Evolutionary conservation across 2,888 invertebrate species (phyloP).

Genomic region (Anoplius nigerrimus): DNA sequence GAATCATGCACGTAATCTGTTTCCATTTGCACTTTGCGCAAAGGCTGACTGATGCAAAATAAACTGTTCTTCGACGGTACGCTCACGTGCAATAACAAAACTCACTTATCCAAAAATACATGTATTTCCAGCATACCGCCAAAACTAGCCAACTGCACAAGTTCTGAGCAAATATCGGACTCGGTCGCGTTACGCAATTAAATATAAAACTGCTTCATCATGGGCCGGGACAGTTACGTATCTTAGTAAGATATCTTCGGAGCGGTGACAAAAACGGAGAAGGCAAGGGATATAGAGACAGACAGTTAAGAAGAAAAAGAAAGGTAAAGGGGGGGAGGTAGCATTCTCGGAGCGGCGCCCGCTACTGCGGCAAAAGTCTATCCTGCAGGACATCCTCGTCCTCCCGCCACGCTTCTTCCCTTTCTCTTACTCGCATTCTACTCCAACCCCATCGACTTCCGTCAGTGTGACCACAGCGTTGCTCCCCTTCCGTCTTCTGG

Average conservation of each 20-base stretch:
- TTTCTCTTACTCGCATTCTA: slow-evolving; percentile 18
- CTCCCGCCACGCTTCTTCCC: neutral
- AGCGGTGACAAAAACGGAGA: slow-evolving; percentile 7
- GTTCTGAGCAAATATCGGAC: no score
- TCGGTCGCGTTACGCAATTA: no score
- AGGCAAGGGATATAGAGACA: no score
- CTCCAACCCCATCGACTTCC: slow-evolving; percentile 10
- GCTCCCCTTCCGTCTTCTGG: slow-evolving; percentile 18
- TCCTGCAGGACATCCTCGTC: slow-evolving; percentile 28
- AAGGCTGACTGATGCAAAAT: no score
- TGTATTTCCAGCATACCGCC: no score
- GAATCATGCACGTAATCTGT: no score
- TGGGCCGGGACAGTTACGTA: slow-evolving; percentile 2
- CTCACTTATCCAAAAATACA: no score
- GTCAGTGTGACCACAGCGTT: slow-evolving; percentile 7
- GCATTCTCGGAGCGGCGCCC: slow-evolving; percentile 35
- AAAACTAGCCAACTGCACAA: no score
- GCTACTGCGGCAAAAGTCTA: slow-evolving; percentile 38
- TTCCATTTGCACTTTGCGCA: no score
- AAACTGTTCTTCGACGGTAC: no score
- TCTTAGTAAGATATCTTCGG: slow-evolving; percentile 23
- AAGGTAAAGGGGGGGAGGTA: slow-evolving; percentile 10
- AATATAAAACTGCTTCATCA: slow-evolving; percentile 14
- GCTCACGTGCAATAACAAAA: no score
- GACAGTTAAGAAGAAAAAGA: no score